Base-by-base conservation (phyloP, 2,888 invertebrate genomes). In the Caenorhabditis sp. region DNA sequence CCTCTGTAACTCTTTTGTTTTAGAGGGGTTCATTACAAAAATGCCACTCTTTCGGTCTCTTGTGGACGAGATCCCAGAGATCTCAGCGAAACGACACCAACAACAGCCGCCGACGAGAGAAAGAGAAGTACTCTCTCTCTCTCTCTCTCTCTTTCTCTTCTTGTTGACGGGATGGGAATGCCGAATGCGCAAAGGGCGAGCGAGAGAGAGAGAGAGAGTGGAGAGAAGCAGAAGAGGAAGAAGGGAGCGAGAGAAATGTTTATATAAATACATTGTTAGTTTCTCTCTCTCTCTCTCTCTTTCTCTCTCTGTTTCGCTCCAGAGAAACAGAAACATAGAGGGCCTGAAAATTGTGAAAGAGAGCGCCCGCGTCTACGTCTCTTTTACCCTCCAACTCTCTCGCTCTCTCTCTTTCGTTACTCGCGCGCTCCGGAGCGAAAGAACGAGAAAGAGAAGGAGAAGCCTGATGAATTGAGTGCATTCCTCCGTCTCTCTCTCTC, bases 391-490 rank as follows among this genome's bases (percentile, higher is more conserved):
- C n/a, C n/a, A n/a, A n/a, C 9, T 35, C 24, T 39, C 50, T 62
- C 50, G 39, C 50, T 62, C 35, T 50, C 50, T 62, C 41, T 62
- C 50, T 62, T 39, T 39, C 62, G 50, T 39, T 41, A 48, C 30
- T 61, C 50, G 37, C 50, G 50, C 39, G 50, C 41, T 20, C 32
- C 24, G 62, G 48, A 39, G 62, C 48, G 41, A n/a, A n/a, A n/a
- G n/a, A n/a, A n/a, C n/a, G n/a, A n/a, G n/a, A n/a, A n/a, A n/a
- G n/a, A n/a, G n/a, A n/a, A n/a, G n/a, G 32, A 27, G 39, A 43
- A 52, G 37, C 56, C 58, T 63, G 63, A 63, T 72, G 63, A 63
- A 72, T 72, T 63, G 63, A 72, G 63, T 72, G 63, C 63, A 63
- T 71, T 62, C 62, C 58, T 11, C 20, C 24, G 3, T 17, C 26